Evolutionary conservation across 2,888 invertebrate species (phyloP).

Genomic region (Catocala sponsa): DNA sequence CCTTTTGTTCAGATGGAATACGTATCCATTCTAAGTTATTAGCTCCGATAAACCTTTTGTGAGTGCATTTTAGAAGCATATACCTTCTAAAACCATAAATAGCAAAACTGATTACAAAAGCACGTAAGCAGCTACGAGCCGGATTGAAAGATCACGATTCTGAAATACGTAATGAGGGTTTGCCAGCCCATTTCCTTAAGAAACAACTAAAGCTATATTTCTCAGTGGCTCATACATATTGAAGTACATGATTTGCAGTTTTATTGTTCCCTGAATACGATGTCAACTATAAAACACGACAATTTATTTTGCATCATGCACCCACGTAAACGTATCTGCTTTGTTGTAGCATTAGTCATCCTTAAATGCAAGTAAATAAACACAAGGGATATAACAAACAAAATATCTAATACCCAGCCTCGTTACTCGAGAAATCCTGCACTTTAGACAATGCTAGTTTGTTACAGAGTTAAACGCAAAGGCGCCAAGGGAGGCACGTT

Average conservation of each 20-base stretch:
- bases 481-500: conserved; percentile 69
- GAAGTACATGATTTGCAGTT: conserved; percentile 16
- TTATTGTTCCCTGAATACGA: conserved; percentile 6
- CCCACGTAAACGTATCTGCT: background rate
- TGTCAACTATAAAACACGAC: conserved; percentile 4
- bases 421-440: conserved; percentile 54
- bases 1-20: too few species aligned
- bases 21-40: background rate
- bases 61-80: conserved; percentile 1
- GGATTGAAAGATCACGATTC: conserved; percentile 15
- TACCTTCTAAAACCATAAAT: background rate
- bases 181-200: conserved; percentile 5
- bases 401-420: conserved; percentile 37
- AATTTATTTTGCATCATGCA: conserved; percentile 1
- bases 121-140: conserved; percentile 10
- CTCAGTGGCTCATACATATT: conserved; percentile 12
- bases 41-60: background rate
- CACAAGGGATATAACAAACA: conserved; percentile 24
- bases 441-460: conserved; percentile 65
- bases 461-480: conserved; percentile 59
- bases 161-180: conserved; percentile 13
- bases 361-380: conserved; percentile 21
- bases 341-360: conserved; percentile 7
- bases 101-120: conserved; percentile 14
- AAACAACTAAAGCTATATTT: conserved; percentile 9